Evolutionary conservation across 2,888 invertebrate species (phyloP).

Genomic region (Habrosyne pyritoides): DNA sequence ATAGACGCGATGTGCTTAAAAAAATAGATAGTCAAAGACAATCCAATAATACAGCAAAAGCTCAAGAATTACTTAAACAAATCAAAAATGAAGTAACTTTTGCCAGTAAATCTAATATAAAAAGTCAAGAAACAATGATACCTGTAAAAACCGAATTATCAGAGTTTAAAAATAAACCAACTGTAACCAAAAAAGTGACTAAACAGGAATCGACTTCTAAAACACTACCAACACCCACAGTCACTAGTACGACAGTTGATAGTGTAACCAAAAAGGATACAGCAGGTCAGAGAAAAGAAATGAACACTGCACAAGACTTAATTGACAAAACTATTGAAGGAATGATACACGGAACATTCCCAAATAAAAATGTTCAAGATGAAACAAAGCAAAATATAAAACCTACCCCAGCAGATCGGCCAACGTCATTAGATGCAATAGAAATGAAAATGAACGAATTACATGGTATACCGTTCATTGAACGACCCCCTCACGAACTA

Average conservation of each 20-base stretch:
- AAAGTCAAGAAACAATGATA: constrained; percentile 31
- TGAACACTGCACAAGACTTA: constrained; percentile 62
- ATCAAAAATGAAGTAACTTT: constrained; percentile 62
- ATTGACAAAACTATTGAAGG: constrained; percentile 77
- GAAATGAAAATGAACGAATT: constrained; percentile 79
- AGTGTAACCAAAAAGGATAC: constrained; percentile 38
- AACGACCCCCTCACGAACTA: constrained; percentile 64
- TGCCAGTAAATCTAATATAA: constrained; percentile 45
- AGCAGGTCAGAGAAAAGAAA: constrained; percentile 48
- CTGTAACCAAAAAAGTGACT: constrained; percentile 18
- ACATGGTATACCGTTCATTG: constrained; percentile 72
- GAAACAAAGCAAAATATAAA: constrained; percentile 26
- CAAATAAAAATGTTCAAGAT: constrained; percentile 47
- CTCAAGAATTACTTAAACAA: constrained; percentile 53
- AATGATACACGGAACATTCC: constrained; percentile 60
- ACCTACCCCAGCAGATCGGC: constrained; percentile 23
- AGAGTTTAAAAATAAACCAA: constrained; percentile 27
- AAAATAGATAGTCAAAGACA: constrained; percentile 75
- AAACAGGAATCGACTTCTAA: constrained; percentile 27
- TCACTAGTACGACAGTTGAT: constrained; percentile 9
- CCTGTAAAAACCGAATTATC: constrained; percentile 32
- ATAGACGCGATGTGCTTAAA: constrained; percentile 72
- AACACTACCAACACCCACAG: constrained; percentile 16
- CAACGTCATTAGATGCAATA: constrained; percentile 58
- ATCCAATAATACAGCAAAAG: constrained; percentile 55